A percentile compares a stretch with the other conserved stretches of the same genome.
These are phyloP conservation scores for Halocynthia aurantium DNA, from an alignment of 23 tunicate species.

Conservation along the genomic window DNA sequence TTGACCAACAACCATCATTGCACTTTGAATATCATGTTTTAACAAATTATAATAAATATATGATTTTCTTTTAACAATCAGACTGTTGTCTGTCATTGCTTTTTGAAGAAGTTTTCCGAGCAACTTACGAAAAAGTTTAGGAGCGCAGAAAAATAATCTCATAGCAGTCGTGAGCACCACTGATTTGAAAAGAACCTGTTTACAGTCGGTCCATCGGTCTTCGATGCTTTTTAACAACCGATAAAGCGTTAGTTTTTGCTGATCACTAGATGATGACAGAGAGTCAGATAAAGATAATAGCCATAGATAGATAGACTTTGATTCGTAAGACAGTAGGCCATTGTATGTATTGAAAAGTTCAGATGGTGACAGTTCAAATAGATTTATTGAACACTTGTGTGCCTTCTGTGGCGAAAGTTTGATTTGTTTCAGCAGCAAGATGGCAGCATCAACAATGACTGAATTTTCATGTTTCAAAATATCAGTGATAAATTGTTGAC, in stretches of 20 bases:
- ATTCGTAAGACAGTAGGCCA: background rate
- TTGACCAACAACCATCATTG: background rate
- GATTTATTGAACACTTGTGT: background rate
- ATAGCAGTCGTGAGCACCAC: background rate
- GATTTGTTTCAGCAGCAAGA: background rate
- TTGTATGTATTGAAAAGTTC: background rate
- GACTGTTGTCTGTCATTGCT: background rate
- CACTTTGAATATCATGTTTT: background rate
- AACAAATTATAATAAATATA: slow-evolving; percentile 3
- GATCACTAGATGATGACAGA: too few species aligned
- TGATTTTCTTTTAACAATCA: background rate
- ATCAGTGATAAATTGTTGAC: slow-evolving; percentile 9
- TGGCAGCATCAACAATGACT: slow-evolving; percentile 17
- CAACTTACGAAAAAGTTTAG: background rate
- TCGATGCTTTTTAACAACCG: too few species aligned
- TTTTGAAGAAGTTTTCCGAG: background rate
- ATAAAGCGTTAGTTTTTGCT: too few species aligned
- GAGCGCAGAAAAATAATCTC: background rate
- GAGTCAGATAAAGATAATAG: too few species aligned
- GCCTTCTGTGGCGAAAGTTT: background rate
- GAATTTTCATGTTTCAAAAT: slow-evolving; percentile 9
- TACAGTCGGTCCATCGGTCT: background rate
- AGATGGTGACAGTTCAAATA: too few species aligned
- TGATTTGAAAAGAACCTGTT: background rate
- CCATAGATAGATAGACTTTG: background rate